Evolutionary conservation across 2,113 vertebrate genomes (phyloP).

Genomic region (Tragelaphus strepsiceros): DNA sequence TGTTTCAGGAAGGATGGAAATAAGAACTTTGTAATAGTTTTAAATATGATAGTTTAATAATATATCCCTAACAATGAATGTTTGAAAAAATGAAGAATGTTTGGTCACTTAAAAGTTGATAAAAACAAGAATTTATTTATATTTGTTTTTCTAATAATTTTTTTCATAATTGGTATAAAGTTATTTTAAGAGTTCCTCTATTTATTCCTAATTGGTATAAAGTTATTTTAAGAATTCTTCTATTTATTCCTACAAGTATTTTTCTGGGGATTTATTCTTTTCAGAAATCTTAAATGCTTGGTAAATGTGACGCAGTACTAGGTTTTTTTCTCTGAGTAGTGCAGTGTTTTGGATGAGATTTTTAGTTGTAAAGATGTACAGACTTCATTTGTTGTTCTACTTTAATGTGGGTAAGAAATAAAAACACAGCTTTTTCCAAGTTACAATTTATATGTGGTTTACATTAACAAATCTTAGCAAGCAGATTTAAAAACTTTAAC

Average conservation of each 20-base stretch:
- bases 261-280: background rate
- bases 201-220: background rate
- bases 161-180: background rate
- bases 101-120: constrained; percentile 35
- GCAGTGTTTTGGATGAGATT: background rate
- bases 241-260: background rate
- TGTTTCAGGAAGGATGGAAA: background rate
- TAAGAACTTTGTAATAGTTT: background rate
- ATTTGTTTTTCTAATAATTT: background rate
- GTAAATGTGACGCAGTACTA: background rate
- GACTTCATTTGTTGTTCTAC: background rate
- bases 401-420: background rate
- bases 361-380: constrained; percentile 15
- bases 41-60: background rate
- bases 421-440: background rate
- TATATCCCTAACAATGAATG: background rate
- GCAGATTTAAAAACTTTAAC: background rate
- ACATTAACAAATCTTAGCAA: background rate
- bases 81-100: background rate
- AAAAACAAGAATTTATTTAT: background rate
- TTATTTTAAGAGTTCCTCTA: background rate
- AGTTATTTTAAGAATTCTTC: background rate
- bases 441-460: background rate
- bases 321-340: background rate
- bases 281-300: background rate